Evolutionary conservation across 2,888 invertebrate genomes (phyloP), one percentile per base, ranked within the genome.

Genomic region (Portevinia maculata): DNA sequence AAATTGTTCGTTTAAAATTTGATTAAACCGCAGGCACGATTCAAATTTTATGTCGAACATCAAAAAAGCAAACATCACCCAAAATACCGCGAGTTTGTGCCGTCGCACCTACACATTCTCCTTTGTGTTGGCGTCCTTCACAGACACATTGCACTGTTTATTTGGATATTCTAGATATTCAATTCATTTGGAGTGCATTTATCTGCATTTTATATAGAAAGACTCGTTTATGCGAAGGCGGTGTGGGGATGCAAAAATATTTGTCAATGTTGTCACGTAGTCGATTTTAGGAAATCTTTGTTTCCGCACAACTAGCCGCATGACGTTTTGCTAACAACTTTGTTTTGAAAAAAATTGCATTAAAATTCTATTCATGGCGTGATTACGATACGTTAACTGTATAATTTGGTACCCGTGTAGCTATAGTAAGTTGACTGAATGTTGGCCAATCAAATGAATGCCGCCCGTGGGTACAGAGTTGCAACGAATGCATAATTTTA

Each of bases 1-100:
- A 79, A 79, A 79, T 79, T 65, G 78, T 53, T 60, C 46, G 59
- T 62, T 39, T 52, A 24, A 28, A 69, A 79, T 79, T 67, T 79
- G 74, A 74, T 79, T 69, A 74, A 79, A 79, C 79, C 79, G 67
- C 79, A 79, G 19, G 74, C 79, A 79, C 74, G 74, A 62, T 62
- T 79, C 67, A 74, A 79, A 74, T 74, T 79, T 74, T 74, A 79
- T 79, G 74, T 74, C 79, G 74, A 79, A 79, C 73, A 79, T 79
- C 79, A 74, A 69, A 69, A 79, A 79, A 67, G 74, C 79, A 79
- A 79, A 79, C 79, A 79, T 60, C 34, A 57, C 57, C 53, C 53
- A 46, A 11, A 11, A 19, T 11, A 17, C 44, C 24, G 24, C 24
- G 24, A 24, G 2, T 24, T 2, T 24, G 24, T 24, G 24, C 5